A percentile compares a stretch with the other conserved stretches of the same genome.
Evolutionary conservation across 2,113 vertebrate genomes (phyloP).

Genomic region (Dromiciops gliroides): DNA sequence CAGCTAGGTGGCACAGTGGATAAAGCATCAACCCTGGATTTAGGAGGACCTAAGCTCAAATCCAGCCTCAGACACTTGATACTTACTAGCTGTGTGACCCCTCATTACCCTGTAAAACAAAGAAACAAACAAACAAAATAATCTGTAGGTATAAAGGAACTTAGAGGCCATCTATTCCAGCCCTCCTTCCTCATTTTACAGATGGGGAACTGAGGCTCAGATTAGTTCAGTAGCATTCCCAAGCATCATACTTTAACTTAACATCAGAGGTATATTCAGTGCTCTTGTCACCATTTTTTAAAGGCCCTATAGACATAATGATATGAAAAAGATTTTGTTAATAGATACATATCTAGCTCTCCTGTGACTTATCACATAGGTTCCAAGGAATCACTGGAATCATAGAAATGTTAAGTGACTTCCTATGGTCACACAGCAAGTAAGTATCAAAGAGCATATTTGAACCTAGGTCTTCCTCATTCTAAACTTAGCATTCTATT

Average conservation of each 20-base stretch:
- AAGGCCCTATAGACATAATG: neutral
- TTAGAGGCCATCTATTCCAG: neutral
- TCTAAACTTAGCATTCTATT: neutral
- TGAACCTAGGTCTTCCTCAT: neutral
- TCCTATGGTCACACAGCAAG: neutral
- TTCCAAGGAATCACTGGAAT: neutral
- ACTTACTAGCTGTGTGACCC: no score
- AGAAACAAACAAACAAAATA: no score
- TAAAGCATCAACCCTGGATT: no score
- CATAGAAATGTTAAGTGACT: neutral
- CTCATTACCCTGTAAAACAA: no score
- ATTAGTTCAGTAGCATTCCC: neutral
- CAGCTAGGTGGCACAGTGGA: no score
- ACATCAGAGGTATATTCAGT: neutral
- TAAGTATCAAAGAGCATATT: neutral
- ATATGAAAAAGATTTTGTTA: neutral
- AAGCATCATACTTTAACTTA: neutral
- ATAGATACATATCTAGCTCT: neutral
- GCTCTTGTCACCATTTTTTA: neutral
- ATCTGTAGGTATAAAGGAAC: neutral
- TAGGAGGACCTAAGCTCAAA: no score
- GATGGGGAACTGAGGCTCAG: neutral
- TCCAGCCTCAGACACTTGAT: no score
- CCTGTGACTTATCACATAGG: neutral
- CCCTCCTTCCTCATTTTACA: neutral